Percentiles rank a stretch among this genome's conserved stretches.
Conservation (phyloP, 2,113 vertebrate genomes). For the Myotis davidii region DNA sequence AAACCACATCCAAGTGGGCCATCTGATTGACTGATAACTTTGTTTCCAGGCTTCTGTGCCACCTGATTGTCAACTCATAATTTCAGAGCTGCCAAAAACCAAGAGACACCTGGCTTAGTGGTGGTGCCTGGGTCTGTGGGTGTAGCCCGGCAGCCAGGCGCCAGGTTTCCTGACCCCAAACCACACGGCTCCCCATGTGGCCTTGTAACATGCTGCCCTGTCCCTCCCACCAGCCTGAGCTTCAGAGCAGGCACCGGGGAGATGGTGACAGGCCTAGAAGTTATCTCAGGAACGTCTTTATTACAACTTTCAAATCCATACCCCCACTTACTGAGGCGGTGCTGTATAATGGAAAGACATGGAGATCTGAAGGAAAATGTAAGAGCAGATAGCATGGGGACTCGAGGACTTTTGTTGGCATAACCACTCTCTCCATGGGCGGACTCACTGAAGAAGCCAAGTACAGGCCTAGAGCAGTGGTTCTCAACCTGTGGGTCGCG, state of each 20-base stretch:
- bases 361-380: background rate
- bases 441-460: background rate
- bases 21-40: conserved; percentile 51
- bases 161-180: conserved; percentile 74
- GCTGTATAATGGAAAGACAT: background rate
- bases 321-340: background rate
- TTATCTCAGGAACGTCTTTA: background rate
- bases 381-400: background rate
- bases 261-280: background rate
- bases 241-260: background rate
- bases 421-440: rapidly evolving
- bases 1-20: conserved; percentile 74
- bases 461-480: background rate
- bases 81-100: conserved; percentile 54
- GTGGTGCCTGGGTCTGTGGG: conserved; percentile 44
- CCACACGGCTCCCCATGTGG: conserved; percentile 53
- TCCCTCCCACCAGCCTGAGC: background rate
- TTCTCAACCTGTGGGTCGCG: no score
- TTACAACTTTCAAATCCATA: background rate
- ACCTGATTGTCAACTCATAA: conserved; percentile 69
- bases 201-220: background rate
- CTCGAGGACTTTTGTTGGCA: background rate
- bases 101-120: conserved; percentile 12
- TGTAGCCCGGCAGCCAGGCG: conserved; percentile 30
- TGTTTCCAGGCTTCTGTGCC: conserved; percentile 61